Percentiles rank a stretch among this genome's conserved stretches.
Evolutionary conservation across 1,140 invertebrate genomes (phyloP).

Genomic region (Ostrea denselamellosa): DNA sequence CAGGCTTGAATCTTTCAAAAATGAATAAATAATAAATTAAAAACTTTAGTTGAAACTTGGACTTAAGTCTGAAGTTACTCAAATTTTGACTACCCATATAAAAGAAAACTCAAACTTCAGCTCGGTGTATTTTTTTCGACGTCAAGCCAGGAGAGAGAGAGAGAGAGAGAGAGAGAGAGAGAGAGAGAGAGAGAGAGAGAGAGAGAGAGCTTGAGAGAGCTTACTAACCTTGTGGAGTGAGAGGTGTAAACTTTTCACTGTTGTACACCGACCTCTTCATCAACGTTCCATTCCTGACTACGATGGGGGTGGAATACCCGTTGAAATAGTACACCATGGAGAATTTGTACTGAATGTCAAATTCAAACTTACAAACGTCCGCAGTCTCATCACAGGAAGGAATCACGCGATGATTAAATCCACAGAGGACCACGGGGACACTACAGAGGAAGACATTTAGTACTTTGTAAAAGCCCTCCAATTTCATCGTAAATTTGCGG

Average conservation of each 20-base stretch:
- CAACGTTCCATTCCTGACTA: background rate
- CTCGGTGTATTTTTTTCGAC: no score
- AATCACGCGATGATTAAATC: background rate
- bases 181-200: background rate
- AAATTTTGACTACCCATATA: no score
- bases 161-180: background rate
- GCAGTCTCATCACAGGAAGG: background rate
- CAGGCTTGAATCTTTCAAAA: no score
- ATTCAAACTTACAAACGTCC: background rate
- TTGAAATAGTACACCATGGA: conserved; percentile 27
- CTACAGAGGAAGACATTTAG: background rate
- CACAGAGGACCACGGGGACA: background rate
- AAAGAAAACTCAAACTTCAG: no score
- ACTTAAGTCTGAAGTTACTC: no score
- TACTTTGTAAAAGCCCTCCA: background rate
- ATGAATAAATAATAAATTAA: no score
- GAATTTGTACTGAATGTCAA: conserved; percentile 8
- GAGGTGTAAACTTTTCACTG: background rate
- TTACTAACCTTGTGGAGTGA: background rate
- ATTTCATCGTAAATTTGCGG: background rate
- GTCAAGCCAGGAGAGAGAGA: no score
- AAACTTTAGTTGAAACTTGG: no score
- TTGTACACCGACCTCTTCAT: conserved; percentile 7
- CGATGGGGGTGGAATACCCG: conserved; percentile 10
- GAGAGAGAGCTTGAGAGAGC: no score